Evolutionary conservation across 2,888 invertebrate genomes (phyloP), one percentile per base, ranked within the genome.

Genomic region (Drosophila fulvimacula): DNA sequence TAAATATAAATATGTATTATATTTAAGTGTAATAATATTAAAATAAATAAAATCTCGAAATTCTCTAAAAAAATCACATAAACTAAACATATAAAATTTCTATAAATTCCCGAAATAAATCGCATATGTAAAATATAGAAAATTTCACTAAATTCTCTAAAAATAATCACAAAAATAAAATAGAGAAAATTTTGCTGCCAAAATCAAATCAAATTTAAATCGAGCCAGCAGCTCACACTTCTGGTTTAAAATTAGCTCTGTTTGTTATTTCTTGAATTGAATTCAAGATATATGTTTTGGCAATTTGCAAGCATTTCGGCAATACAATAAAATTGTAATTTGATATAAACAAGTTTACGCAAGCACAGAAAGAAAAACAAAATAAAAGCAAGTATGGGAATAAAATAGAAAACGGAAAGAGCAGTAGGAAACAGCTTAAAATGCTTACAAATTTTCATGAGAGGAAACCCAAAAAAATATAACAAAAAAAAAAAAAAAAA

Each of bases 271-370:
- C 15, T 41, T 13, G 42, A 72, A 72, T 81, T 64, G 38, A 69
- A 72, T 86, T 72, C 78, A 58, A 69, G 79, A 69, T 64, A 69
- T 82, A 74, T 66, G 44, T 60, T 57, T 69, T 63, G 27, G 57
- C 67, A 73, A 76, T 79, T 73, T 51, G 55, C 67, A 67, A 59
- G 62, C 69, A 80, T 56, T 67, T 77, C 44, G 49, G 58, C 60
- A 66, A 79, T 78, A 84, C 70, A 85, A 82, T 82, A 85, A 85
- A 88, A 88, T 70, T 79, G 77, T 85, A 74, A 82, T 79, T 85
- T 69, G 88, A 79, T 79, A 88, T 82, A 82, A 88, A 82, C 80
- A 88, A 82, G 61, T 76, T 74, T 76, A 55, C 41, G 57, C 70
- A 64, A 32, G 38, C 15, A 42, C 39, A 39, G 30, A 24, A 21